Evolutionary conservation across 2,888 invertebrate genomes (phyloP), one percentile per base, ranked within the genome.

Genomic region (Protodeltote pygarga): DNA sequence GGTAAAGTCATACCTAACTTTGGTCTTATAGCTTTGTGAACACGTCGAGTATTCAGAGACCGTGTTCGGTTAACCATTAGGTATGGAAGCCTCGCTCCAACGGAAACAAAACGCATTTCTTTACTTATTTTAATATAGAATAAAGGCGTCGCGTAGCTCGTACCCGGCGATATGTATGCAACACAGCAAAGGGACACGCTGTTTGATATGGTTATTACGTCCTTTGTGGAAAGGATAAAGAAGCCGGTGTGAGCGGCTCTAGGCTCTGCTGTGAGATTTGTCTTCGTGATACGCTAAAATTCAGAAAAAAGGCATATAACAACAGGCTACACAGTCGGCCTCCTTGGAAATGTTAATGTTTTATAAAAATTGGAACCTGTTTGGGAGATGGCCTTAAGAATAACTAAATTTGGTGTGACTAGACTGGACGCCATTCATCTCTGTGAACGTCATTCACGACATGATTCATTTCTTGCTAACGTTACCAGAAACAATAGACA

Each of bases 191-290:
- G 85, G 90, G 89, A 90, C 87, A 87, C 85, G 84, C 85, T 80
- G 86, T 89, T 91, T 91, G 90, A 92, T 91, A 91, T 92, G 92
- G 91, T 90, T 91, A 91, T 92, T 89, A 92, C 87, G 82, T 87
- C 83, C 87, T 91, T 92, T 90, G 89, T 89, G 77, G 81, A 70
- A 72, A 79, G 79, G 79, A 88, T 87, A 87, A 86, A 88, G 75
- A 75, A 79, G 80, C 79, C 85, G 87, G 81, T 83, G 79, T 75
- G 79, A 85, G 77, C 75, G 74, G 51, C 54, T 65, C 77, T 78
- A 76, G 77, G 74, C 79, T 65, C 75, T 75, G 73, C 68, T 77
- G 63, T 62, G 79, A 89, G 89, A 89, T 90, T 87, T 87, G 86
- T 90, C 87, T 86, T 83, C 81, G 71, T 85, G 89, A 88, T 89